Conservation (phyloP, 2,888 invertebrate genomes). For the Tanytarsus gracilentus region DNA sequence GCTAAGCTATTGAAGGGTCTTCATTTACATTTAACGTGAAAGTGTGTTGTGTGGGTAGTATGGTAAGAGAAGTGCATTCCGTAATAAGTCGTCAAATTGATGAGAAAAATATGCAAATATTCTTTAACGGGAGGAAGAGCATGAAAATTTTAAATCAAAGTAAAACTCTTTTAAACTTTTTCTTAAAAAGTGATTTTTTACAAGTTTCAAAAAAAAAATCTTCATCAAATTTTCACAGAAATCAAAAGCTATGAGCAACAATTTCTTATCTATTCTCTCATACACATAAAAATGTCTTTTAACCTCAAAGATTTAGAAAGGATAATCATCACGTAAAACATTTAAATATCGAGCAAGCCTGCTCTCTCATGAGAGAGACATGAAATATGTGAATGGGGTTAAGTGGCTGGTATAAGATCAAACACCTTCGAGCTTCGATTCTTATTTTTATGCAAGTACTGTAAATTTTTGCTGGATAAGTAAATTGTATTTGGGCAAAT, state of each 20-base stretch:
- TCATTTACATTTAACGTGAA: slow-evolving; percentile 4
- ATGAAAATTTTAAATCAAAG: too few species aligned
- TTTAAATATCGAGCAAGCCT: slow-evolving; percentile 14
- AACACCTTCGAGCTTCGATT: not conserved
- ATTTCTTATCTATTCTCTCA: not conserved
- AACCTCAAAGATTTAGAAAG: not conserved
- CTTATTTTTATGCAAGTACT: not conserved
- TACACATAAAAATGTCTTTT: not conserved
- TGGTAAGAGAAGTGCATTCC: not conserved
- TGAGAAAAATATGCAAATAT: slow-evolving; percentile 7
- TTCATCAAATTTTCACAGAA: too few species aligned
- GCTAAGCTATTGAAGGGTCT: slow-evolving; percentile 10
- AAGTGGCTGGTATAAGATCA: not conserved
- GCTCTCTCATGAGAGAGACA: slow-evolving; percentile 1
- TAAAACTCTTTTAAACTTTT: not conserved
- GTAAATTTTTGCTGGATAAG: not conserved
- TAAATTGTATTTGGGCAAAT: slow-evolving; percentile 11
- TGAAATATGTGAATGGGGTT: not conserved
- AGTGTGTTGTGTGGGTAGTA: not conserved
- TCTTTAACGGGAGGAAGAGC: too few species aligned
- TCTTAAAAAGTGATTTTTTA: not conserved
- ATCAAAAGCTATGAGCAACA: not conserved
- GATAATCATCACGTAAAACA: slow-evolving; percentile 21
- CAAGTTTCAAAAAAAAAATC: not conserved
- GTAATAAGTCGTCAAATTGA: slow-evolving; percentile 1